Conservation (phyloP, 2,113 vertebrate genomes). For the Scomber japonicus region DNA sequence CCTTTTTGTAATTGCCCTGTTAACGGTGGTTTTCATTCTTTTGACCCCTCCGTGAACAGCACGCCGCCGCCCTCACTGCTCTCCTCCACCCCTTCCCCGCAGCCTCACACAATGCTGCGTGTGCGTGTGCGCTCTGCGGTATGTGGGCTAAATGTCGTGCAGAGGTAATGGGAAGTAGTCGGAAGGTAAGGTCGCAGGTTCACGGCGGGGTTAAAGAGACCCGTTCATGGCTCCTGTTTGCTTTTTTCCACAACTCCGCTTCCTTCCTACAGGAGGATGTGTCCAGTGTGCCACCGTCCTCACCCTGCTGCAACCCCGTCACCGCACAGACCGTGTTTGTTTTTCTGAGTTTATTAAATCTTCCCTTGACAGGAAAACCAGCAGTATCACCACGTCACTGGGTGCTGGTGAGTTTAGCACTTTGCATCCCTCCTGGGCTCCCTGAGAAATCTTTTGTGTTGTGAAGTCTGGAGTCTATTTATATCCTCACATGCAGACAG, state of each 20-base stretch:
- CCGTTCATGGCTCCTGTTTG: slow-evolving; percentile 90
- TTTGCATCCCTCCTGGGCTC: slow-evolving; percentile 66
- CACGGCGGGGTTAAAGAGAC: slow-evolving; percentile 89
- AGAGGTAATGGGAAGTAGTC: slow-evolving; percentile 93
- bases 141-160: slow-evolving; percentile 85
- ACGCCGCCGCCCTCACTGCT: slow-evolving; percentile 51
- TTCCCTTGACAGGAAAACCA: slow-evolving; percentile 85
- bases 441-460: slow-evolving; percentile 76
- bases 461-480: slow-evolving; percentile 65
- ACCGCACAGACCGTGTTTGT: slow-evolving; percentile 88
- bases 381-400: slow-evolving; percentile 85
- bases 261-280: slow-evolving; percentile 94
- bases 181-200: slow-evolving; percentile 90
- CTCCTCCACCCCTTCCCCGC: slow-evolving; percentile 37
- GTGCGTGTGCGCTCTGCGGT: slow-evolving; percentile 56
- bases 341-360: slow-evolving; percentile 90
- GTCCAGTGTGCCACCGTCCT: slow-evolving; percentile 79
- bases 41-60: slow-evolving; percentile 68
- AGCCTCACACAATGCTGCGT: slow-evolving; percentile 53
- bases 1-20: slow-evolving; percentile 52
- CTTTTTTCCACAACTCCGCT: slow-evolving; percentile 85
- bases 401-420: slow-evolving; percentile 63
- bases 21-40: slow-evolving; percentile 69
- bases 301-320: slow-evolving; percentile 71
- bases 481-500: slow-evolving; percentile 36